phyloP scores from a whole-genome alignment of 2,797 vertebrate species.

The Platyrinchus mystaceus region DNA sequence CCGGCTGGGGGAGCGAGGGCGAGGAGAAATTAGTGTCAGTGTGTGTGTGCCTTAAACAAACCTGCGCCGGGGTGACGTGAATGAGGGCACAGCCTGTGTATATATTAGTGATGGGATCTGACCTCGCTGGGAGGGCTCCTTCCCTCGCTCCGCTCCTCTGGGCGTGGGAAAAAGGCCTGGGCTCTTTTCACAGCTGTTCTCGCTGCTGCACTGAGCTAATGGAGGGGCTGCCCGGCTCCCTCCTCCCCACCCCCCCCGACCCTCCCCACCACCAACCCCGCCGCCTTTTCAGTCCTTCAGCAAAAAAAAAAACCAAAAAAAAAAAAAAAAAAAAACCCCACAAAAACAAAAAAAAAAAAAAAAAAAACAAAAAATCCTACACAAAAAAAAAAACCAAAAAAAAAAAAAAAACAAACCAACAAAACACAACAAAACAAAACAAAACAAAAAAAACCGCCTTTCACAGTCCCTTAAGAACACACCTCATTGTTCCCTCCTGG shows the following conservation, averaged over 20 bases:
- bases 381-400: too few relatives aligned
- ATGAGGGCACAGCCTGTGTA: constrained; percentile 82
- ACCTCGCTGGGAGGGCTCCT: constrained; percentile 85
- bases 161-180: constrained; percentile 94
- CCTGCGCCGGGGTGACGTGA: constrained; percentile 83
- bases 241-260: constrained; percentile 46
- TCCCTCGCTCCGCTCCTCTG: constrained; percentile 76
- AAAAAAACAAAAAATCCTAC: too few relatives aligned
- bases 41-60: constrained; percentile 84
- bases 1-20: constrained; percentile 7
- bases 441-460: constrained; percentile 72
- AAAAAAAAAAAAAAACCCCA: neutral
- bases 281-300: constrained; percentile 79
- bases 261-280: neutral
- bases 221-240: constrained; percentile 75
- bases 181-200: constrained; percentile 93
- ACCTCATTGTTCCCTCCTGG: constrained; percentile 83
- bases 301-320: neutral
- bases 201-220: constrained; percentile 87
- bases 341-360: too few relatives aligned
- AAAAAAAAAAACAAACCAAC: too few relatives aligned
- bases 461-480: constrained; percentile 85
- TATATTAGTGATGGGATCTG: constrained; percentile 88
- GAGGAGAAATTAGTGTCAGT: constrained; percentile 79
- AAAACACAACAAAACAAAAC: too few relatives aligned